Evolutionary conservation across 2,113 vertebrate genomes (phyloP).

Genomic region (Dryoscopus gambensis): DNA sequence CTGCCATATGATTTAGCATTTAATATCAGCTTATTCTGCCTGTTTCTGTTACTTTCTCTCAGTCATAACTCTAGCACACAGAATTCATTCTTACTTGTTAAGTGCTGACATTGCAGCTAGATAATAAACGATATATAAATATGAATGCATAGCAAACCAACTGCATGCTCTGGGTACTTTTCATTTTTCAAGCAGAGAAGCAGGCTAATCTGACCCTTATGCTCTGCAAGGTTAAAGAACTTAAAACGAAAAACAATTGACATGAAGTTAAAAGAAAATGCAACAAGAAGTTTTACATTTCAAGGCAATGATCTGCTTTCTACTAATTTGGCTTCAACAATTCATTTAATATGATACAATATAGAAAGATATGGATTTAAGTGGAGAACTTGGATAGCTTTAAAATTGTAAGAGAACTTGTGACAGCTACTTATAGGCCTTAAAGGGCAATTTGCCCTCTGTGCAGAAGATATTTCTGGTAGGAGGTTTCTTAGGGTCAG

Average conservation of each 20-base stretch:
- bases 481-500: neutral
- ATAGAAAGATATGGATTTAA: neutral
- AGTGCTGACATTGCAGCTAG: slow-evolving; percentile 1
- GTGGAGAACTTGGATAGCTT: neutral
- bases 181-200: neutral
- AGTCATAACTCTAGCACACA: neutral
- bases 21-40: slow-evolving; percentile 37
- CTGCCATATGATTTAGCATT: slow-evolving; percentile 47
- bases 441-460: neutral
- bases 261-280: neutral
- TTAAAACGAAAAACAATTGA: neutral
- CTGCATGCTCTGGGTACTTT: neutral
- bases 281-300: neutral
- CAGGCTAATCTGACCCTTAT: neutral
- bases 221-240: neutral
- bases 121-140: slow-evolving; percentile 11
- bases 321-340: neutral
- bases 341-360: neutral
- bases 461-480: neutral
- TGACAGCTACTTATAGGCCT: too few relatives aligned
- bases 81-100: neutral
- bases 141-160: neutral
- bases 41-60: slow-evolving; percentile 36
- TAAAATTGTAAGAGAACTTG: neutral
- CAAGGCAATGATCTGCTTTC: neutral